phyloP scores from a whole-genome alignment of 2,797 vertebrate genomes.

The Peromyscus eremicus region DNA sequence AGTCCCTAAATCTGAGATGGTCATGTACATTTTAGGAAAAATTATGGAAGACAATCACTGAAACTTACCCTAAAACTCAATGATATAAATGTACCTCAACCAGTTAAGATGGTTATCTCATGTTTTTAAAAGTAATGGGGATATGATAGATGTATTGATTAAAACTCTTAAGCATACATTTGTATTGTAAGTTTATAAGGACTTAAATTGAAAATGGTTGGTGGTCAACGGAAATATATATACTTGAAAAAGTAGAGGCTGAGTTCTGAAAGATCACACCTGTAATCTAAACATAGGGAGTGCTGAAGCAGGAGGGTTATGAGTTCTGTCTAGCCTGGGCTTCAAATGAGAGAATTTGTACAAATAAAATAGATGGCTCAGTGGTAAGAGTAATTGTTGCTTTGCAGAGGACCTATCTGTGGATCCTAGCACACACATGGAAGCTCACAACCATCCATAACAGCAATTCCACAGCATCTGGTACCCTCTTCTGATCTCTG shows the following conservation, averaged over 20 bases:
- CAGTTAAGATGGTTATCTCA: no score
- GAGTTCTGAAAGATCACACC: neutral
- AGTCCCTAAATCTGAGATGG: neutral
- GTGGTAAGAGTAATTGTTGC: neutral
- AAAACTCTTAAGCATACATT: neutral
- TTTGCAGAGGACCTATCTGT: neutral
- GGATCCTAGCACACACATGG: neutral
- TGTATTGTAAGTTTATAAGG: neutral
- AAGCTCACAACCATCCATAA: neutral
- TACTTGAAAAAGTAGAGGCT: neutral
- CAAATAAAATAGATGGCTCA: no score
- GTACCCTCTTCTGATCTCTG: neutral
- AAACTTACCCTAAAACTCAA: neutral
- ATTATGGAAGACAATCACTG: neutral
- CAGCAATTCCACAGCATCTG: neutral
- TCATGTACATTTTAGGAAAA: neutral
- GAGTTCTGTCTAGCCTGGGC: neutral
- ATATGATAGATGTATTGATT: neutral
- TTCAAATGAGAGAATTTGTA: no score
- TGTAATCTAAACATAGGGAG: neutral
- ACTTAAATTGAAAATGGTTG: neutral
- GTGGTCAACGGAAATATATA: neutral
- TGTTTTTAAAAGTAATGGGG: neutral
- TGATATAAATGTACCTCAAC: neutral
- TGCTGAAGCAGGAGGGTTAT: rapidly evolving